phyloP scores from a whole-genome alignment of 2,113 vertebrate species.

The Sturnus vulgaris region DNA sequence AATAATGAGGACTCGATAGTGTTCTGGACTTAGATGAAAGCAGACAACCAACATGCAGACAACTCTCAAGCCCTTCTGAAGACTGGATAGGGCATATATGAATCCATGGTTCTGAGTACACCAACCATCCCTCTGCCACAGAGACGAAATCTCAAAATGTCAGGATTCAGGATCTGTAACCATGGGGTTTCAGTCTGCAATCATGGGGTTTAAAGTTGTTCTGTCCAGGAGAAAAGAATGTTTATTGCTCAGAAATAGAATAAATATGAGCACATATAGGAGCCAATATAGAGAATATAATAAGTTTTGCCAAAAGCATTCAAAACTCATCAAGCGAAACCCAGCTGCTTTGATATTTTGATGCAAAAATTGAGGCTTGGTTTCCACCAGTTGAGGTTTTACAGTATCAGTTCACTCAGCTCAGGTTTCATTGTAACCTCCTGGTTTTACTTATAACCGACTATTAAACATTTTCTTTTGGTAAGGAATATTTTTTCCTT shows the following conservation, averaged over 20 bases:
- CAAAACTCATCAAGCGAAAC: background rate
- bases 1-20: background rate
- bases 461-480: background rate
- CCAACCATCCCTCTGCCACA: background rate
- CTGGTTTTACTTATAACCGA: background rate
- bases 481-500: background rate
- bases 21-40: background rate
- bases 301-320: background rate
- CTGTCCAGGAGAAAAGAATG: background rate
- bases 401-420: background rate
- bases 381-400: slow-evolving; percentile 5
- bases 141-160: background rate
- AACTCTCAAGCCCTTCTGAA: background rate
- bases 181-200: background rate
- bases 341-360: background rate
- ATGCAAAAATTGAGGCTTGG: background rate
- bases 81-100: too few relatives aligned
- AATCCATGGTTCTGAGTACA: background rate
- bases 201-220: background rate
- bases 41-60: fast-evolving
- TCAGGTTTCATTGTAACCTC: background rate
- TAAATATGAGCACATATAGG: background rate
- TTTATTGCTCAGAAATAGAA: background rate
- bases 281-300: background rate
- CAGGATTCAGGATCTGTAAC: background rate